phyloP scores from a whole-genome alignment of 2,797 vertebrate species.

The Zalophus californianus region DNA sequence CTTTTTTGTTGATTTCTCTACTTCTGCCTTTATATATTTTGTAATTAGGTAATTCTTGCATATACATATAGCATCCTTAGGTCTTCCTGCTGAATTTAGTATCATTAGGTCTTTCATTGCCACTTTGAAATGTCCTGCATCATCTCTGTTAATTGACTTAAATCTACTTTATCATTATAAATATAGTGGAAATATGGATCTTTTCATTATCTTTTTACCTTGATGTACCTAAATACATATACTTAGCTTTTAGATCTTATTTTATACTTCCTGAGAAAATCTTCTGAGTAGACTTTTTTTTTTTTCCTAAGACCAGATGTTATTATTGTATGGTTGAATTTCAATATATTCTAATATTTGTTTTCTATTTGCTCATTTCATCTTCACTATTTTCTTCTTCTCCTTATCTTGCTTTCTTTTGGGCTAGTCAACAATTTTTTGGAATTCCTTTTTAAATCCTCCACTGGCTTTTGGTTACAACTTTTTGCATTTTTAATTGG shows the following conservation, averaged over 20 bases:
- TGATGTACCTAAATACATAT: not conserved
- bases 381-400: not conserved
- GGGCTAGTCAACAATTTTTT: not conserved
- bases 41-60: not conserved
- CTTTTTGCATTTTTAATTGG: constrained; percentile 60
- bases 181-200: not conserved
- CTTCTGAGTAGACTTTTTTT: not conserved
- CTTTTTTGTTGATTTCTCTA: not conserved
- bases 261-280: not conserved
- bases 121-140: not conserved
- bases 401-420: constrained; percentile 1
- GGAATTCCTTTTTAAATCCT: not conserved
- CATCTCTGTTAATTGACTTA: not conserved
- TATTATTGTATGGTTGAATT: not conserved
- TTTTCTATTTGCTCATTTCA: not conserved
- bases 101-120: not conserved
- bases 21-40: not conserved
- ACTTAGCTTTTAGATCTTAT: not conserved
- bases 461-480: constrained; percentile 24
- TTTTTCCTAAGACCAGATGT: not conserved
- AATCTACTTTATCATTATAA: not conserved
- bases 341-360: not conserved
- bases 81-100: not conserved
- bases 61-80: not conserved
- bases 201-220: not conserved